Evolutionary conservation across 2,888 invertebrate species (phyloP).

Genomic region (Microdon myrmicae): DNA sequence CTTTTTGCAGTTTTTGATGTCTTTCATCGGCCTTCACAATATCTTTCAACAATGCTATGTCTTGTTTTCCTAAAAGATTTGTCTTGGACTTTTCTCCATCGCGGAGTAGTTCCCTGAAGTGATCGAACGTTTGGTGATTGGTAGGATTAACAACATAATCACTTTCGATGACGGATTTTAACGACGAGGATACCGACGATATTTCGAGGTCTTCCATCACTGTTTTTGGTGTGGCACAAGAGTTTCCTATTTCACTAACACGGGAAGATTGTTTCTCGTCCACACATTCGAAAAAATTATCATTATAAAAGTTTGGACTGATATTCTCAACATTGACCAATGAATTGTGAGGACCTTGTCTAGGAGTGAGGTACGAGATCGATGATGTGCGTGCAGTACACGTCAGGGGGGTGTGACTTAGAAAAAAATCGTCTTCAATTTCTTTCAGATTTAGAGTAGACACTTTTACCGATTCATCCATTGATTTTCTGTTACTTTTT

Average conservation of each 20-base stretch:
- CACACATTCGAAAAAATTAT: slow-evolving; percentile 17
- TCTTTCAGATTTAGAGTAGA: slow-evolving; percentile 1
- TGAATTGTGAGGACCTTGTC: not conserved
- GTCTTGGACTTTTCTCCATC: slow-evolving; percentile 25
- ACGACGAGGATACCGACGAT: not conserved
- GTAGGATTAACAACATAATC: not conserved
- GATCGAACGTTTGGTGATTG: too few species aligned
- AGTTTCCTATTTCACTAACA: slow-evolving; percentile 21
- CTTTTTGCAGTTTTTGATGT: slow-evolving; percentile 46
- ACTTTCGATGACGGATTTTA: not conserved
- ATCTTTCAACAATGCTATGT: slow-evolving; percentile 54
- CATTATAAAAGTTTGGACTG: slow-evolving; percentile 6
- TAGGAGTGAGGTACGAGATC: slow-evolving; percentile 6
- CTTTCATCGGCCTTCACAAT: slow-evolving; percentile 56
- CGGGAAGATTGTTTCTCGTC: slow-evolving; percentile 15
- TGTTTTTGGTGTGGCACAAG: slow-evolving; percentile 10
- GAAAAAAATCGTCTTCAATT: too few species aligned
- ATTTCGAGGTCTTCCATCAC: slow-evolving; percentile 1
- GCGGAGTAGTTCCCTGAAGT: slow-evolving; percentile 52
- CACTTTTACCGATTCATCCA: slow-evolving; percentile 9
- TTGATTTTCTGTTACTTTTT: slow-evolving; percentile 14
- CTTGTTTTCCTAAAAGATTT: slow-evolving; percentile 42
- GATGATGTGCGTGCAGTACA: too few species aligned
- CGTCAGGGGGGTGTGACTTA: too few species aligned
- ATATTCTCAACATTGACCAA: slow-evolving; percentile 12